A percentile compares a stretch with the other conserved stretches of the same genome.
phyloP scores from a whole-genome alignment of 2,888 invertebrate species.

The Agriopis aurantiaria region DNA sequence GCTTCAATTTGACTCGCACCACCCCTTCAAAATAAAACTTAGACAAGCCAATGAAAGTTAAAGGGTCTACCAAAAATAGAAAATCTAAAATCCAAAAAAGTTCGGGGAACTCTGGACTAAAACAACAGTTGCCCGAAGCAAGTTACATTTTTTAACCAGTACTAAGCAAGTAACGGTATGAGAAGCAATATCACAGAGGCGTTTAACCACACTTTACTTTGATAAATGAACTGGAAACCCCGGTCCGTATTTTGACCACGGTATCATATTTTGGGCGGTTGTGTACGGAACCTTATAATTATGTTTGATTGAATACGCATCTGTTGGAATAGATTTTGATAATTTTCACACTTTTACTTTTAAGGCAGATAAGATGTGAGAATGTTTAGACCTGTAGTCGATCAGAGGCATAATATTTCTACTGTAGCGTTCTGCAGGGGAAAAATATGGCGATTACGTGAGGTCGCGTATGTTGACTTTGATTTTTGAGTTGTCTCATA shows the following conservation, averaged over 20 bases:
- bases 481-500: too few relatives aligned
- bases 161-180: slow-evolving; percentile 58
- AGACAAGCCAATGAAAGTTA: too few relatives aligned
- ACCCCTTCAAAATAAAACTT: too few relatives aligned
- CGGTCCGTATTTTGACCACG: slow-evolving; percentile 10
- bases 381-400: too few relatives aligned
- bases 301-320: slow-evolving; percentile 32
- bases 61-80: too few relatives aligned
- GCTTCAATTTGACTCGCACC: too few relatives aligned
- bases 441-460: too few relatives aligned
- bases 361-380: neutral
- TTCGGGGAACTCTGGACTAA: too few relatives aligned
- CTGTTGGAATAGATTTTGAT: slow-evolving; percentile 22
- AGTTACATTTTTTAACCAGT: slow-evolving; percentile 18
- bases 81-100: too few relatives aligned
- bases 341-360: slow-evolving; percentile 40
- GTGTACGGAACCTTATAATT: slow-evolving; percentile 31
- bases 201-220: slow-evolving; percentile 67
- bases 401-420: too few relatives aligned
- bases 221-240: slow-evolving; percentile 63
- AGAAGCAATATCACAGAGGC: slow-evolving; percentile 53
- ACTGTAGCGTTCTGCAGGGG: too few relatives aligned
- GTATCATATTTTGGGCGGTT: slow-evolving; percentile 23
- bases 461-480: too few relatives aligned
- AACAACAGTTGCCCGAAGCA: slow-evolving; percentile 18